Evolutionary conservation across 2,888 invertebrate genomes (phyloP).

Genomic region (Linnaemya tessellans): DNA sequence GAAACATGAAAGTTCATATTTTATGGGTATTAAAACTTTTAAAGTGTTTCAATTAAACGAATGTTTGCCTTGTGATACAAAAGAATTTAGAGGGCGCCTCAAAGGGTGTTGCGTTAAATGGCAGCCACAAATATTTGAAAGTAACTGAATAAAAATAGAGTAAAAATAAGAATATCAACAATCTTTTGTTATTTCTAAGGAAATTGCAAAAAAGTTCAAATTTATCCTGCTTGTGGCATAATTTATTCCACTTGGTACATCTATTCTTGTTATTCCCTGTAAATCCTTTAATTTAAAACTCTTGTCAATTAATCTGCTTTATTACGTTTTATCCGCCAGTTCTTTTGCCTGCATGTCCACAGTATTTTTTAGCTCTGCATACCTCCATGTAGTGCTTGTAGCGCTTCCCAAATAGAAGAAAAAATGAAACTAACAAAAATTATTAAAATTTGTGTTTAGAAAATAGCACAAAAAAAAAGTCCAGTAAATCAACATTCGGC

Average conservation of each 20-base stretch:
- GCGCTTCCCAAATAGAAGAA: constrained; percentile 35
- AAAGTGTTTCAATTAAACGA: background rate
- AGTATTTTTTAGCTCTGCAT: constrained; percentile 53
- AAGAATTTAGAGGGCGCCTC: background rate
- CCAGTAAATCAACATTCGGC: background rate
- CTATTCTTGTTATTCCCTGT: constrained; percentile 55
- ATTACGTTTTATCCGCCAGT: constrained; percentile 54
- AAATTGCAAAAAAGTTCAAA: no score
- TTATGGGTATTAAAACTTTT: constrained; percentile 65
- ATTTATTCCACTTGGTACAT: constrained; percentile 1
- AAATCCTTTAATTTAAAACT: constrained; percentile 72
- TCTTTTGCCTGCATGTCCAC: constrained; percentile 36
- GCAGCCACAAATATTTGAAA: background rate
- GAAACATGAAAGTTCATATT: constrained; percentile 72
- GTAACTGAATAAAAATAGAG: no score
- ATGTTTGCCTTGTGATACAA: background rate
- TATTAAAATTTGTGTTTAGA: constrained; percentile 51
- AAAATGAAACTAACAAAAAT: constrained; percentile 12
- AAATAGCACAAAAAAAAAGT: background rate
- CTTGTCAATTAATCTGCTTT: constrained; percentile 71
- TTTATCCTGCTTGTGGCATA: no score
- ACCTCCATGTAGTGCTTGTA: constrained; percentile 65
- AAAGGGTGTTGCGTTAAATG: background rate
- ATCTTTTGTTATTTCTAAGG: no score
- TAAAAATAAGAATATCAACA: no score